Base-by-base conservation (phyloP, 2,797 vertebrate genomes). In the Gadopsis marmoratus region DNA sequence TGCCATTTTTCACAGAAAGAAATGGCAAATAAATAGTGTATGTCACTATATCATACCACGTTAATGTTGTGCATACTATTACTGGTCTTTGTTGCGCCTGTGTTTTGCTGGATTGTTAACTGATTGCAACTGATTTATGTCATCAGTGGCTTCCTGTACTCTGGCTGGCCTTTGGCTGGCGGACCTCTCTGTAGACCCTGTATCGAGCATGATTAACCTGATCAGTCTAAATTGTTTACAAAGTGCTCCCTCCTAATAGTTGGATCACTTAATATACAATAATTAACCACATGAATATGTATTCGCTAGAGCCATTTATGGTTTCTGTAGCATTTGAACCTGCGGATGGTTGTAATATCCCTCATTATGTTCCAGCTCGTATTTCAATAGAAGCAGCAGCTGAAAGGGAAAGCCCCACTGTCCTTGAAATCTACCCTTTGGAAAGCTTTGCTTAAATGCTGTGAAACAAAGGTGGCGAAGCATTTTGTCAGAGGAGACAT, bases 401-500 rank as follows among this genome's bases (percentile, higher is more conserved):
- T 90, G 89, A 90, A 89, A 90, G 89, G 82, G 89, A 92, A 89
- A 88, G 81, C 91, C 84, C 79, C 81, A 56, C 88, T 89, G 90
- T 92, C 91, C 93, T 92, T 94, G 90, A 94, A 93, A 92, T 86
- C 79, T 81, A 93, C 87, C 91, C 93, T 91, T 91, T 91, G 78
- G 86, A 91, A 93, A 91, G 85, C 86, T 51, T 85, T 31, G 77
- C 88, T 82, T 82, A 90, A 93, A 88, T 45, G 83, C 88, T 82
- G 91, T 87, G 89, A 91, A 91, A 92, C 91, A 93, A 93, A 93
- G 93, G 92, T 94, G 91, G 71, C 54, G 82, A 76, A 53, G 88
- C 85, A 84, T 92, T 93, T 93, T 94, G 87, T 92, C 74, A 64
- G 73, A 83, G 72, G 85, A 90, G 93, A 93, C 92, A 91, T 88